phyloP scores from a whole-genome alignment of 1,140 invertebrate species.

The Eriosoma lanigerum region DNA sequence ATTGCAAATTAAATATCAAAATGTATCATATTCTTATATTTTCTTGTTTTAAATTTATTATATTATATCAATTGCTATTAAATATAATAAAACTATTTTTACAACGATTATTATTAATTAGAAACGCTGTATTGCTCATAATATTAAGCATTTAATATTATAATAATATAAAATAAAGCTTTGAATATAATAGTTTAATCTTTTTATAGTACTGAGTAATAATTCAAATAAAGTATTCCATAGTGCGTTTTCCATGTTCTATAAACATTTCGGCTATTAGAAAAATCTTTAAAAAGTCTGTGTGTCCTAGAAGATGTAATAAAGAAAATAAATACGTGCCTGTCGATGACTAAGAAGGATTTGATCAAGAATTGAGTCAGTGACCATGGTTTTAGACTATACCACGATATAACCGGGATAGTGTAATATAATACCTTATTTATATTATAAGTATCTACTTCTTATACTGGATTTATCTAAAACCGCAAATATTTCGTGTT shows the following conservation, averaged over 20 bases:
- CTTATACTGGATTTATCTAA: neutral
- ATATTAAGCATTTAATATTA: too few relatives aligned
- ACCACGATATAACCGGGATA: neutral
- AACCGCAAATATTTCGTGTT: neutral
- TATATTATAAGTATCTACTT: neutral
- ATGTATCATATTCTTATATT: too few relatives aligned
- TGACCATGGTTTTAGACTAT: constrained; percentile 10
- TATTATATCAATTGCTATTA: too few relatives aligned
- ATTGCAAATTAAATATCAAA: too few relatives aligned
- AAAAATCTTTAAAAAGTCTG: neutral
- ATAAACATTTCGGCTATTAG: neutral
- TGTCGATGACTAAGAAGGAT: neutral
- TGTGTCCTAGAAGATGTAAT: neutral
- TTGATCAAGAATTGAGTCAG: neutral
- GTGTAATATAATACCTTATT: neutral
- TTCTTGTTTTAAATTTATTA: too few relatives aligned
- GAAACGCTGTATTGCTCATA: too few relatives aligned
- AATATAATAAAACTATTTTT: too few relatives aligned
- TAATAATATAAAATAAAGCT: too few relatives aligned
- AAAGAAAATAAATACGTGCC: neutral
- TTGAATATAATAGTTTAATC: too few relatives aligned
- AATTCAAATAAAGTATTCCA: neutral
- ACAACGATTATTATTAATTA: too few relatives aligned
- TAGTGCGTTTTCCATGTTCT: neutral
- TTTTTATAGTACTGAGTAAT: neutral